These are phyloP conservation scores for Halcyon leucocephala DNA, from an alignment of 2,797 vertebrate species.

Conservation along the genomic window DNA sequence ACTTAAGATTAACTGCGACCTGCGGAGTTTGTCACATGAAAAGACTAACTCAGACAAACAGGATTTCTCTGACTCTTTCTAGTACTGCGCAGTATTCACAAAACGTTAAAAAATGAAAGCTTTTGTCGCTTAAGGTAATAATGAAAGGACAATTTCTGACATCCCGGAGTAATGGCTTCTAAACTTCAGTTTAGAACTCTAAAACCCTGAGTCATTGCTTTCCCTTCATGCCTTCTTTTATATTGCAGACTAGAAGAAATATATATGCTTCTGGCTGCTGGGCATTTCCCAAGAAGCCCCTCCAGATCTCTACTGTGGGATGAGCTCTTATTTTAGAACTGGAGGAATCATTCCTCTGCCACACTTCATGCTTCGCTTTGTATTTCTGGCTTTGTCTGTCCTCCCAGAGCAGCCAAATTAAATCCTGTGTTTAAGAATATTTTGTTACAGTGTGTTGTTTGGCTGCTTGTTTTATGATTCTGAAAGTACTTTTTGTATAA, in stretches of 20 bases:
- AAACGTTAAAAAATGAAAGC: neutral
- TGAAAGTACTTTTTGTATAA: neutral
- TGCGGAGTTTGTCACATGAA: fast-evolving
- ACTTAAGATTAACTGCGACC: neutral
- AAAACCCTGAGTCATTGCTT: neutral
- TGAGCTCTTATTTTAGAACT: neutral
- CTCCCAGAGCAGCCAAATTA: neutral
- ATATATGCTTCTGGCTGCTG: neutral
- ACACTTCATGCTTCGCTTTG: neutral
- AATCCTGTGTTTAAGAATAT: neutral
- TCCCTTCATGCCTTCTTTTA: neutral
- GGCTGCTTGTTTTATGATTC: neutral
- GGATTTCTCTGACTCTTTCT: neutral
- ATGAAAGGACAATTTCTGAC: neutral
- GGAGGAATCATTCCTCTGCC: neutral
- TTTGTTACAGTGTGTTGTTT: neutral
- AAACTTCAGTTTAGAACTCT: neutral
- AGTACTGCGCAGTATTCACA: neutral
- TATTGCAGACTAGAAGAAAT: neutral
- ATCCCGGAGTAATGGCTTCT: neutral
- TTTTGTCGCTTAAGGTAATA: neutral
- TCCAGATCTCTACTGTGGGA: neutral
- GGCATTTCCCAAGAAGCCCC: neutral
- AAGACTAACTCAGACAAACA: neutral
- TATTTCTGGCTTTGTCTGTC: neutral